A percentile compares a stretch with the other conserved stretches of the same genome.
Evolutionary conservation across 2,797 vertebrate genomes (phyloP).

Genomic region (Huso huso): DNA sequence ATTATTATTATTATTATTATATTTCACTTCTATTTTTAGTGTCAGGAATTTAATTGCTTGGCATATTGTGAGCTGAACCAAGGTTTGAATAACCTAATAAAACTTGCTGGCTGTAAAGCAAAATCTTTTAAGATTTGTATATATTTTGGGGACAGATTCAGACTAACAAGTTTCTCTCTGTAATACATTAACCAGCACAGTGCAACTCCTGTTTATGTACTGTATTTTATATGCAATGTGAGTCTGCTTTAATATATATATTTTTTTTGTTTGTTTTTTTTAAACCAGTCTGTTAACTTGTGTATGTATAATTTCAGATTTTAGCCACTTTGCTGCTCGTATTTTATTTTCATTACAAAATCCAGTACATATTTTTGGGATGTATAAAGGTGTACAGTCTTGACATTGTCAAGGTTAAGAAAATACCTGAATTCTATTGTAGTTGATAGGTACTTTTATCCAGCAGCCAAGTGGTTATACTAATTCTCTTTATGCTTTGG

Average conservation of each 20-base stretch:
- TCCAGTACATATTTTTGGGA: conserved; percentile 63
- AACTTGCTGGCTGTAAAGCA: conserved; percentile 88
- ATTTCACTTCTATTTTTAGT: conserved; percentile 38
- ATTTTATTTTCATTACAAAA: conserved; percentile 63
- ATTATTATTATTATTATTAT: too few relatives aligned
- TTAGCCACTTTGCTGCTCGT: conserved; percentile 87
- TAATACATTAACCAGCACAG: conserved; percentile 66
- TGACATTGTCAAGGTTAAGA: conserved; percentile 59
- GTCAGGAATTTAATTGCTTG: conserved; percentile 55
- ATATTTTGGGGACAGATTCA: conserved; percentile 67
- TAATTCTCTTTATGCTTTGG: conserved; percentile 57
- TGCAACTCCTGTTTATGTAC: conserved; percentile 80
- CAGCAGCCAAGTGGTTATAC: conserved; percentile 66
- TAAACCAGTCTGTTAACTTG: conserved; percentile 45
- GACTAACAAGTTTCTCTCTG: conserved; percentile 71
- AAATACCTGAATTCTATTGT: conserved; percentile 68
- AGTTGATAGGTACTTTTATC: conserved; percentile 45
- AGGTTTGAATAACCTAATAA: conserved; percentile 76
- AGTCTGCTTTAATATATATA: conserved; percentile 64
- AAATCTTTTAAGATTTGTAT: conserved; percentile 61
- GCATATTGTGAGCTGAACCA: conserved; percentile 63
- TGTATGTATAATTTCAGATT: conserved; percentile 77
- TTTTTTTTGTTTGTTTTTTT: conserved; percentile 30
- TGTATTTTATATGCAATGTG: conserved; percentile 87
- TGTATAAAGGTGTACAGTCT: conserved; percentile 63